Evolutionary conservation across 1,140 invertebrate species (phyloP).

Genomic region (Cotesia typhae): DNA sequence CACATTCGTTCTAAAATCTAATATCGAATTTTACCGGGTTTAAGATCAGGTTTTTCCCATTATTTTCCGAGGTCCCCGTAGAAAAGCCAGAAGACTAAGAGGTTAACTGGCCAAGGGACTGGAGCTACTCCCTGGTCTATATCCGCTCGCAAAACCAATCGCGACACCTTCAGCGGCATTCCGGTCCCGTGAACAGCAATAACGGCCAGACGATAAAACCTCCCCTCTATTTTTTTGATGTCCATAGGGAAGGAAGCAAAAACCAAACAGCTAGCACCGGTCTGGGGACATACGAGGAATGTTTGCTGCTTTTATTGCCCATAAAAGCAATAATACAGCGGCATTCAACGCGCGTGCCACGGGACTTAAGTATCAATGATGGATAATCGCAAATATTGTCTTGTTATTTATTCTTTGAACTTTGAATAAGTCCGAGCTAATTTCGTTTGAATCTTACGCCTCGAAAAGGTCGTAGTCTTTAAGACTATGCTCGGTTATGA

Average conservation of each 20-base stretch:
- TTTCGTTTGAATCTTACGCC: conserved; percentile 32
- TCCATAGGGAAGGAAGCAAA: conserved; percentile 15
- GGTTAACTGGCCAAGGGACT: conserved; percentile 63
- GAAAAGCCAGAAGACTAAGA: conserved; percentile 1
- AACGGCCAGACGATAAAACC: conserved; percentile 5
- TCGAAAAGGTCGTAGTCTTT: background rate
- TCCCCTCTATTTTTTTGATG: background rate
- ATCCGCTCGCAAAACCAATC: conserved; percentile 62
- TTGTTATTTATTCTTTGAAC: conserved; percentile 31
- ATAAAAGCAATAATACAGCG: conserved; percentile 65
- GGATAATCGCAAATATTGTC: conserved; percentile 57
- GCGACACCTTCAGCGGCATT: conserved; percentile 59
- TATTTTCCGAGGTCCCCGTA: conserved; percentile 9
- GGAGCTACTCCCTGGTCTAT: conserved; percentile 57
- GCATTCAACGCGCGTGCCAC: conserved; percentile 53
- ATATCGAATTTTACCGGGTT: background rate
- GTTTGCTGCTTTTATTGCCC: conserved; percentile 60
- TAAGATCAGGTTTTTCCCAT: conserved; percentile 16
- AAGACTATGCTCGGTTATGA: too few relatives aligned
- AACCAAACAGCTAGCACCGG: conserved; percentile 32
- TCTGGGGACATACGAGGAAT: conserved; percentile 41
- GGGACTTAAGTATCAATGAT: conserved; percentile 43
- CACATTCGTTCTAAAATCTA: too few relatives aligned
- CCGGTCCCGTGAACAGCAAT: conserved; percentile 9
- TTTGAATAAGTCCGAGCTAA: conserved; percentile 44